Conservation (phyloP, 2,888 invertebrate genomes). For the Clunio marinus region DNA sequence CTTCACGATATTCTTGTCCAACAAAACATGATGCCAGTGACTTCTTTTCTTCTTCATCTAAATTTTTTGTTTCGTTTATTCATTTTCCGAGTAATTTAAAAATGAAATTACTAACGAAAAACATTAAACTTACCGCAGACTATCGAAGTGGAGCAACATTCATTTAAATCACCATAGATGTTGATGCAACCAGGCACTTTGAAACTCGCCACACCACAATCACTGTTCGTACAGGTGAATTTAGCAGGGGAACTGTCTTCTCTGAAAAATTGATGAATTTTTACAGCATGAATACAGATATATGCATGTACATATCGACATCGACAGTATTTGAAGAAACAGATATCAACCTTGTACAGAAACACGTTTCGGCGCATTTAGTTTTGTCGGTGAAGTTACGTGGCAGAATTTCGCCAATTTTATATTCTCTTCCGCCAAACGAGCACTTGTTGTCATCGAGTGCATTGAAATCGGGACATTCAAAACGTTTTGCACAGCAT, state of each 20-base stretch:
- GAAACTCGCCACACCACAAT: constrained; percentile 22
- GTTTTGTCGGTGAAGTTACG: not conserved
- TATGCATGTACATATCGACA: too few species aligned
- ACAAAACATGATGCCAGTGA: constrained; percentile 29
- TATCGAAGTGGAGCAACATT: constrained; percentile 32
- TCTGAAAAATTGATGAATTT: too few species aligned
- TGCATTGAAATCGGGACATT: constrained; percentile 30
- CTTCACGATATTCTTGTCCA: constrained; percentile 3
- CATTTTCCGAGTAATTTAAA: not conserved
- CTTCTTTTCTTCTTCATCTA: constrained; percentile 30
- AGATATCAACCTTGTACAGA: constrained; percentile 20
- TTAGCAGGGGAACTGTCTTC: constrained; percentile 17
- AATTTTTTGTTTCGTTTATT: not conserved
- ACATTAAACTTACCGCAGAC: constrained; percentile 26
- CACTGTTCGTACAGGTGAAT: constrained; percentile 12
- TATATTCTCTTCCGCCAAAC: not conserved
- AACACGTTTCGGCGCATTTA: constrained; percentile 22
- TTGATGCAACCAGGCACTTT: constrained; percentile 25
- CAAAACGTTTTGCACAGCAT: constrained; percentile 35
- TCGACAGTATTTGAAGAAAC: too few species aligned
- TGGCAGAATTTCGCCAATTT: constrained; percentile 17
- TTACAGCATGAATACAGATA: too few species aligned
- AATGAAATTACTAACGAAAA: not conserved
- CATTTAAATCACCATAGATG: constrained; percentile 30
- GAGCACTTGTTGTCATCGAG: constrained; percentile 13